These are phyloP conservation scores for Pangasius krempfi DNA, from an alignment of 2,797 vertebrate genomes.

Conservation along the genomic window DNA sequence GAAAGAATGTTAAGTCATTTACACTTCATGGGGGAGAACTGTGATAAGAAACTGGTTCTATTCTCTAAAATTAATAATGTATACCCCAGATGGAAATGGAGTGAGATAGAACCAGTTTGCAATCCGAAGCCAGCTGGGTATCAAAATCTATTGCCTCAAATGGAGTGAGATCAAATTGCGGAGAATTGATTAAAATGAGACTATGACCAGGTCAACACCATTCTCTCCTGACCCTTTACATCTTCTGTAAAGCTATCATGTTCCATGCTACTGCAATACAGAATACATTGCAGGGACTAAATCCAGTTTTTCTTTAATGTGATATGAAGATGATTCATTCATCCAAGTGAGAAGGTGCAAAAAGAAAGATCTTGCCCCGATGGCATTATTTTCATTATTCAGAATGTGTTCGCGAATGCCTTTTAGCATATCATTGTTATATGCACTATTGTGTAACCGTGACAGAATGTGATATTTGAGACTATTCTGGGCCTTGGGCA, in stretches of 20 bases:
- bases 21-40: background rate
- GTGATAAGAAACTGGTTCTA: background rate
- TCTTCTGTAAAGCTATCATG: slow-evolving; percentile 18
- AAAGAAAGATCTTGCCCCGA: background rate
- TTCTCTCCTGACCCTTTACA: slow-evolving; percentile 19
- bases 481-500: slow-evolving; percentile 67
- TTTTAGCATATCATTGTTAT: slow-evolving; percentile 28
- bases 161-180: slow-evolving; percentile 40
- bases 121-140: slow-evolving; percentile 67
- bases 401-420: background rate
- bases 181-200: slow-evolving; percentile 43
- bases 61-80: slow-evolving; percentile 63
- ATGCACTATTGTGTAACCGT: slow-evolving; percentile 22
- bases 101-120: slow-evolving; percentile 59
- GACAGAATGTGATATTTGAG: slow-evolving; percentile 21
- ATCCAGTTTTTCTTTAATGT: background rate
- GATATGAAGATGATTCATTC: background rate
- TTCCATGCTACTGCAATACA: background rate
- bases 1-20: background rate
- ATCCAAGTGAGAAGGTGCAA: background rate
- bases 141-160: slow-evolving; percentile 54
- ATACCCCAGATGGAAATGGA: slow-evolving; percentile 67
- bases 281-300: background rate
- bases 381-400: slow-evolving; percentile 20
- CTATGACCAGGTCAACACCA: slow-evolving; percentile 48